Conservation (phyloP, 2,113 vertebrate genomes). For the Acanthisitta chloris region DNA sequence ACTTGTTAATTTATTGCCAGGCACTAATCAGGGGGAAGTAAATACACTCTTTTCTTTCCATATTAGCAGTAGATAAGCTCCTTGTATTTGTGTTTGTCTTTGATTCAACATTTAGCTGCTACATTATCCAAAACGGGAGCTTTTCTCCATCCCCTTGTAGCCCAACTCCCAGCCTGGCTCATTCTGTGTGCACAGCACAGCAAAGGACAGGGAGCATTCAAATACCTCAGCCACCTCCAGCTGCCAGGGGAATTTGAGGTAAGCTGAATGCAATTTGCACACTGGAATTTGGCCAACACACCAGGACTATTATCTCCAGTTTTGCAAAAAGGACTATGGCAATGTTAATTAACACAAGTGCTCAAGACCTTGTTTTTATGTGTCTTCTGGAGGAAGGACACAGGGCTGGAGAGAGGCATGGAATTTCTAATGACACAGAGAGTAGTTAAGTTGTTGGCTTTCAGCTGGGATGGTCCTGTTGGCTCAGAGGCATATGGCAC, state of each 20-base stretch:
- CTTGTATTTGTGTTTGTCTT: not conserved
- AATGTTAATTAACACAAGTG: slow-evolving; percentile 58
- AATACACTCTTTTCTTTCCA: not conserved
- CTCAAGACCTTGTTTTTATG: slow-evolving; percentile 64
- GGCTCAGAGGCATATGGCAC: slow-evolving; percentile 37
- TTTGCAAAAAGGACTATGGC: slow-evolving; percentile 40
- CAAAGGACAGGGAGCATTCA: not conserved
- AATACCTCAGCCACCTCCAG: slow-evolving; percentile 8
- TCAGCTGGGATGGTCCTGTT: not conserved
- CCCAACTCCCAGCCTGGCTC: not conserved
- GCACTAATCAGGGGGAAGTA: not conserved
- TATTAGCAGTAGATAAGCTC: not conserved
- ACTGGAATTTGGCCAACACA: slow-evolving; percentile 50
- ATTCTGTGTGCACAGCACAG: not conserved
- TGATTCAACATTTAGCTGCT: not conserved
- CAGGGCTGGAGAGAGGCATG: not conserved
- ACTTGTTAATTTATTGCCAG: slow-evolving; percentile 4
- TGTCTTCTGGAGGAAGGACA: slow-evolving; percentile 58
- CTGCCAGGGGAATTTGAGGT: slow-evolving; percentile 25
- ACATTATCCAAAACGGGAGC: not conserved
- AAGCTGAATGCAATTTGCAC: slow-evolving; percentile 37
- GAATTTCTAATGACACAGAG: slow-evolving; percentile 48
- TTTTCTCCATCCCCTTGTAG: not conserved
- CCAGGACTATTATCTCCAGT: slow-evolving; percentile 51
- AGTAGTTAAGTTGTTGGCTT: slow-evolving; percentile 23